Evolutionary conservation across 2,888 invertebrate species (phyloP).

Genomic region (Bombyx huttoni): DNA sequence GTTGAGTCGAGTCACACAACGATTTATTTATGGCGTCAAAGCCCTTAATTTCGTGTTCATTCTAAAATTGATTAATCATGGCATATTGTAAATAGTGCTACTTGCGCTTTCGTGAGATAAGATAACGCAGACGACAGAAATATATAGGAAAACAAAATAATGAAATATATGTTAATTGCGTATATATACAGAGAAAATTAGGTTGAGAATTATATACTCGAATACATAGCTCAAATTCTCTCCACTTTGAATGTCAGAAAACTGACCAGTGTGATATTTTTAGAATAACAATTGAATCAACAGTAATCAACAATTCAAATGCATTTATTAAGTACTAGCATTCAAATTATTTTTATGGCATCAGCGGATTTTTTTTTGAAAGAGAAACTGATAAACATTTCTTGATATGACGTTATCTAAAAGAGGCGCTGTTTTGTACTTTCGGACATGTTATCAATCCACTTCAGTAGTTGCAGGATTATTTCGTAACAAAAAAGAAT

Average conservation of each 20-base stretch:
- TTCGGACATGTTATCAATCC: not conserved
- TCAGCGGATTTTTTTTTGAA: not conserved
- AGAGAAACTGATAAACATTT: not conserved
- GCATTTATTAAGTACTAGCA: not conserved
- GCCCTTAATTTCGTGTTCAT: constrained; percentile 34
- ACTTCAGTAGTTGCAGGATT: not conserved
- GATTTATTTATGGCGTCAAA: constrained; percentile 38
- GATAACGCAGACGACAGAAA: constrained; percentile 19
- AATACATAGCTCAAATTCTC: no score
- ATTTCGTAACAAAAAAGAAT: not conserved
- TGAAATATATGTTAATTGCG: not conserved
- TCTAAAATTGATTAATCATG: constrained; percentile 49
- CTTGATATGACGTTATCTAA: not conserved
- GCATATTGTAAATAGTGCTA: constrained; percentile 36
- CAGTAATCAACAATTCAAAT: no score
- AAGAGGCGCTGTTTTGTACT: not conserved
- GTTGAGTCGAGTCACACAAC: constrained; percentile 39
- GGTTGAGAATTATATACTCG: no score
- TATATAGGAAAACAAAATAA: not conserved
- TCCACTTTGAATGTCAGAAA: no score
- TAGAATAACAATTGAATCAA: no score
- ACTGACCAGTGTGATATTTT: no score
- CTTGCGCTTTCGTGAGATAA: constrained; percentile 45
- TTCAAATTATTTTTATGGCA: not conserved
- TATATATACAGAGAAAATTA: not conserved